These are phyloP conservation scores for Hipposideros larvatus DNA, from an alignment of 2,797 vertebrate genomes.

Conservation along the genomic window DNA sequence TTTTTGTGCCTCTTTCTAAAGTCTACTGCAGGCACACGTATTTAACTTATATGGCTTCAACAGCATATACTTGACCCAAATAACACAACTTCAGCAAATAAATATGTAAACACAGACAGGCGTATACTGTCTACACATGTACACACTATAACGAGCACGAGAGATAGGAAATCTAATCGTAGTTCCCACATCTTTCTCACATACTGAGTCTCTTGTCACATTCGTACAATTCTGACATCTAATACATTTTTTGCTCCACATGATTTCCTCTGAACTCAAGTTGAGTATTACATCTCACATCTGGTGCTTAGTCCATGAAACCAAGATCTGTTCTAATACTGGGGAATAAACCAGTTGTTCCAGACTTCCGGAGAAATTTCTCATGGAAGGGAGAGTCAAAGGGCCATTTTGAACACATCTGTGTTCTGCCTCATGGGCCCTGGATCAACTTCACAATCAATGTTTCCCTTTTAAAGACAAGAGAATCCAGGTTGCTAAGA, in stretches of 20 bases:
- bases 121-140: background rate
- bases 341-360: background rate
- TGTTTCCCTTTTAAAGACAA: background rate
- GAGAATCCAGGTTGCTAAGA: background rate
- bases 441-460: background rate
- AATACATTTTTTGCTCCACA: background rate
- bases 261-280: background rate
- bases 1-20: background rate
- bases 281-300: background rate
- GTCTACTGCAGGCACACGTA: background rate
- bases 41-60: background rate
- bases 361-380: background rate
- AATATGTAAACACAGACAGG: accelerated
- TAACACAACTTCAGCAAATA: background rate
- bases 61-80: background rate
- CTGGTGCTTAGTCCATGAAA: background rate
- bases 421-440: background rate
- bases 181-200: background rate
- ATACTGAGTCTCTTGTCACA: background rate
- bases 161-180: background rate
- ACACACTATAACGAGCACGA: background rate
- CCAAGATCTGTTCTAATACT: background rate
- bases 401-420: background rate
- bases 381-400: background rate
- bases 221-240: background rate